A percentile compares a stretch with the other conserved stretches of the same genome.
These are phyloP conservation scores for Ciconia boyciana DNA, from an alignment of 2,113 vertebrate genomes.

Conservation along the genomic window DNA sequence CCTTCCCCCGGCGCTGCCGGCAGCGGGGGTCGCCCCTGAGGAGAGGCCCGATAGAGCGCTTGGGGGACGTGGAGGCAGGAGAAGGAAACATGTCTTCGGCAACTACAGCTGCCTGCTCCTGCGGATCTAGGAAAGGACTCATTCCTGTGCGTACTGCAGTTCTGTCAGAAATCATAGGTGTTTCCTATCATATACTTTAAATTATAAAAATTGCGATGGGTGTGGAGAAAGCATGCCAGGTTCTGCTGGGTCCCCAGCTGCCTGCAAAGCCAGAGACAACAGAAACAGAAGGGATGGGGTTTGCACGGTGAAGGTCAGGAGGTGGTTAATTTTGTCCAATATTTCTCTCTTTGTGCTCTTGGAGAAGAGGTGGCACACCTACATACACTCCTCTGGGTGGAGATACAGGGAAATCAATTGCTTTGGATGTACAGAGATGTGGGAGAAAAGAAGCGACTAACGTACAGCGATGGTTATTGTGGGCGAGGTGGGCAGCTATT, in stretches of 20 bases:
- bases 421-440: not conserved
- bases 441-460: not conserved
- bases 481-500: not conserved
- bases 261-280: not conserved
- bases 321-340: not conserved
- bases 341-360: not conserved
- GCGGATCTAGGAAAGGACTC: not conserved
- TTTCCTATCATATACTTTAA: not conserved
- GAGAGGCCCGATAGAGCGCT: accelerated
- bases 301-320: not conserved
- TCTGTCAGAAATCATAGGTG: not conserved
- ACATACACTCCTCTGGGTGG: not conserved
- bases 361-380: not conserved
- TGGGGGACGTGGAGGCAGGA: accelerated
- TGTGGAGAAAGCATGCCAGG: not conserved
- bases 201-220: accelerated
- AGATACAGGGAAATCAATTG: not conserved
- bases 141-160: accelerated
- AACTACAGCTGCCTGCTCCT: not conserved
- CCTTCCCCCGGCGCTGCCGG: accelerated
- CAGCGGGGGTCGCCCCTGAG: too few relatives aligned
- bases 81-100: accelerated
- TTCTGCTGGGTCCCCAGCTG: not conserved
- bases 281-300: not conserved
- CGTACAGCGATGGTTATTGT: accelerated